phyloP scores from a whole-genome alignment of 2,888 invertebrate species.

The Cotesia congregata region DNA sequence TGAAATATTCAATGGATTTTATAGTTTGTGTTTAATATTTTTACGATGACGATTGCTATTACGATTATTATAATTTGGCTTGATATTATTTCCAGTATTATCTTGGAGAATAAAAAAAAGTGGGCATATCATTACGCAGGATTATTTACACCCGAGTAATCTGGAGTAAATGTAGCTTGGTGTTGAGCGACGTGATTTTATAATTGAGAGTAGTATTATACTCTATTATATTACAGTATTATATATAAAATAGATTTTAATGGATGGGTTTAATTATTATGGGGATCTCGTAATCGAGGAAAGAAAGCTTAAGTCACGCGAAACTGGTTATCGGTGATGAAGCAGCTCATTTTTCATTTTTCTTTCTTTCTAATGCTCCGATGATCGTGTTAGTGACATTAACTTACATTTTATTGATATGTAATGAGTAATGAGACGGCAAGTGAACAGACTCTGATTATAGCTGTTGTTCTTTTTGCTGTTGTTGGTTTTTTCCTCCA shows the following conservation, averaged over 20 bases:
- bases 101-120: not conserved
- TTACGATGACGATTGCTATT: not conserved
- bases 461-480: not conserved
- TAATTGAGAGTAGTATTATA: too few species aligned
- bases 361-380: not conserved
- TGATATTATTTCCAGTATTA: not conserved
- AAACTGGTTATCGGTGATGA: slow-evolving; percentile 22
- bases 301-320: not conserved
- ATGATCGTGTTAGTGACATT: not conserved
- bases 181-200: too few species aligned
- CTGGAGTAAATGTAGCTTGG: not conserved
- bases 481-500: not conserved
- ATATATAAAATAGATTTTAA: not conserved
- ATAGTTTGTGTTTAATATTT: not conserved
- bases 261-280: slow-evolving; percentile 16
- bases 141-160: not conserved
- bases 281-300: slow-evolving; percentile 9
- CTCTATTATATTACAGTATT: too few species aligned
- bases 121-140: not conserved
- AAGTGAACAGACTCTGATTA: not conserved
- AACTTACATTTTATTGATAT: slow-evolving; percentile 1
- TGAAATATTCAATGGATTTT: not conserved
- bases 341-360: not conserved
- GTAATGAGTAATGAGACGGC: not conserved
- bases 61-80: not conserved